Evolutionary conservation across 2,888 invertebrate genomes (phyloP), one percentile per base, ranked within the genome.

Genomic region (Slavum lentiscoides): DNA sequence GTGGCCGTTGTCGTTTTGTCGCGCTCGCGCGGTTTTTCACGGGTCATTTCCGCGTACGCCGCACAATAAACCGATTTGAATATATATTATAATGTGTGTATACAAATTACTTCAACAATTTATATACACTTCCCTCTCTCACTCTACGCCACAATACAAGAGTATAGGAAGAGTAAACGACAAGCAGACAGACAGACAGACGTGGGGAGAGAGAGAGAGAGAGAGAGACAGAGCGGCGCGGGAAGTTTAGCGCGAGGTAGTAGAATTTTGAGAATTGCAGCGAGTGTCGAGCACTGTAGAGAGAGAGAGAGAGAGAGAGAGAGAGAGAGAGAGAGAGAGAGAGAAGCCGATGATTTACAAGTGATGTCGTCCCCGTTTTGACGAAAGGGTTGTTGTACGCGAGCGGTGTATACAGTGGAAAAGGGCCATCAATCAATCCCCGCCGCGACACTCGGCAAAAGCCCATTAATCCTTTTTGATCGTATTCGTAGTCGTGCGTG

Each of bases 391-490:
- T 75, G 21, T 49, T 49, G 49, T 49, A 55, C 69, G 77, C 62
- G n/a, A 61, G 30, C 30, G 30, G 30, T 30, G 30, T 30, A 30
- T 7, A 9, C 43, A 9, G 64, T 1, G 64, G 62, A 77, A 77
- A 77, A 70, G 77, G 62, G 62, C 62, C 77, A 77, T 77, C 77
- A 70, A 77, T 77, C 77, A 77, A 77, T 76, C 76, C 77, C 64
- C 74, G 30, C 64, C 74, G 30, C 30, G 69, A 70, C 77, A 77
- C 55, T 77, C 77, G 30, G 80, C 80, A 55, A 80, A 80, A 80
- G 80, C 80, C 66, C 80, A 80, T 80, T 80, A 80, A 80, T 80
- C 72, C 80, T 64, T 58, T 80, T 64, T 58, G 80, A 80, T 80
- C 72, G 80, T 64, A 66, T 72, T 72, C 80, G 80, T 64, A 66